Conservation (phyloP, 1,140 invertebrate genomes). For the Sesamia nonagrioides region DNA sequence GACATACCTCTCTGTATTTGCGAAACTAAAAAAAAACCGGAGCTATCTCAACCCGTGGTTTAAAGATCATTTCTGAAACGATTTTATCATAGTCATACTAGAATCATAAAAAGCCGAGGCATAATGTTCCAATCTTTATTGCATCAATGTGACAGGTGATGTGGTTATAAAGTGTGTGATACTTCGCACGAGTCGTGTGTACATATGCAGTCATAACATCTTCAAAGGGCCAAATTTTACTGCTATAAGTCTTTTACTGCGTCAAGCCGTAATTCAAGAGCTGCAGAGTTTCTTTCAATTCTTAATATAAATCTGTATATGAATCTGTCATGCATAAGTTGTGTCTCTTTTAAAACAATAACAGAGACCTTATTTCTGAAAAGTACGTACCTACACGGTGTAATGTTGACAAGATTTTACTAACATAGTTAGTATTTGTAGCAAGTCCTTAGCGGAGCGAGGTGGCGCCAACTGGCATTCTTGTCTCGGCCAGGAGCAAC, state of each 20-base stretch:
- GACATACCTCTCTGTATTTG: too few relatives aligned
- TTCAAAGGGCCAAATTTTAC: background rate
- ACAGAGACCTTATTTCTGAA: background rate
- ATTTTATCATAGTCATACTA: slow-evolving; percentile 41
- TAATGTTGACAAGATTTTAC: slow-evolving; percentile 23
- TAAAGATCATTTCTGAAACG: slow-evolving; percentile 10
- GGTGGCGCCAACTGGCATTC: slow-evolving; percentile 79
- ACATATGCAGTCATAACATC: slow-evolving; percentile 2
- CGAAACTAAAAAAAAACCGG: too few relatives aligned
- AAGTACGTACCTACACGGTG: slow-evolving; percentile 4
- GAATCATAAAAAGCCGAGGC: slow-evolving; percentile 15
- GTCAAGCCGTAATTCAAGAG: background rate
- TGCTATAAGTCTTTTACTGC: background rate
- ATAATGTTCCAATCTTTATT: slow-evolving; percentile 35
- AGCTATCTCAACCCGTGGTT: background rate
- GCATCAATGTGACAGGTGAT: slow-evolving; percentile 26
- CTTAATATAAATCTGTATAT: too few relatives aligned
- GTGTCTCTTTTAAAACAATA: background rate
- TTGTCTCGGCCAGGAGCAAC: slow-evolving; percentile 73
- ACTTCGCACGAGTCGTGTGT: background rate
- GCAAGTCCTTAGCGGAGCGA: slow-evolving; percentile 36
- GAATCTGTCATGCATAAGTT: background rate
- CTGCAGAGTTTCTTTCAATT: background rate
- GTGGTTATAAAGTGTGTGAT: slow-evolving; percentile 22
- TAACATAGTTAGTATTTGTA: slow-evolving; percentile 43